Evolutionary conservation across 1,140 invertebrate species (phyloP).

Genomic region (Formica exsecta): DNA sequence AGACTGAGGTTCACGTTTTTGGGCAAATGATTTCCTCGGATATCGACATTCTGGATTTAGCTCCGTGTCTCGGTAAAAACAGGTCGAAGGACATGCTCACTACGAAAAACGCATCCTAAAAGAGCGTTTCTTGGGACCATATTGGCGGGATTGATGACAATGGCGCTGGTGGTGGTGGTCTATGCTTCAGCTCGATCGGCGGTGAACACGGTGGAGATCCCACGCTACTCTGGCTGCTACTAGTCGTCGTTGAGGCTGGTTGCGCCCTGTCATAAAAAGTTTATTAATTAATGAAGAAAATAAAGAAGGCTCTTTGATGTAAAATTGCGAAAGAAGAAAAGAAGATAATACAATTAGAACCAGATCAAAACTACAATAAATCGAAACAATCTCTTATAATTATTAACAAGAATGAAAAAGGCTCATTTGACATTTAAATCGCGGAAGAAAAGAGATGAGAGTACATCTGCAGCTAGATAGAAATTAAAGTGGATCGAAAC

Average conservation of each 20-base stretch:
- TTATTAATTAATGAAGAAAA: background rate
- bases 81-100: constrained; percentile 47
- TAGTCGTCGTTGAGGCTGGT: constrained; percentile 80
- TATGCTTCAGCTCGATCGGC: constrained; percentile 83
- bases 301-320: background rate
- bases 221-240: constrained; percentile 82
- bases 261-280: constrained; percentile 50
- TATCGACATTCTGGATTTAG: constrained; percentile 48
- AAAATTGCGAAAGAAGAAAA: background rate
- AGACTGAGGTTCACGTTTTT: background rate
- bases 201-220: constrained; percentile 81
- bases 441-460: background rate
- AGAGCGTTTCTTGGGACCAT: constrained; percentile 84
- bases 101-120: constrained; percentile 72
- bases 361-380: background rate
- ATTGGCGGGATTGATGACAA: constrained; percentile 78
- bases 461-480: background rate
- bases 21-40: constrained; percentile 57
- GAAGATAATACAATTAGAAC: background rate
- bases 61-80: constrained; percentile 47
- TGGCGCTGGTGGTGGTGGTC: constrained; percentile 77
- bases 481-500: background rate
- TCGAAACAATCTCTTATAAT: too few species aligned
- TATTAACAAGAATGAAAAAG: background rate
- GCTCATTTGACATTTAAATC: background rate